Conservation (phyloP, 2,888 invertebrate genomes). For the Saturnia pavonia region DNA sequence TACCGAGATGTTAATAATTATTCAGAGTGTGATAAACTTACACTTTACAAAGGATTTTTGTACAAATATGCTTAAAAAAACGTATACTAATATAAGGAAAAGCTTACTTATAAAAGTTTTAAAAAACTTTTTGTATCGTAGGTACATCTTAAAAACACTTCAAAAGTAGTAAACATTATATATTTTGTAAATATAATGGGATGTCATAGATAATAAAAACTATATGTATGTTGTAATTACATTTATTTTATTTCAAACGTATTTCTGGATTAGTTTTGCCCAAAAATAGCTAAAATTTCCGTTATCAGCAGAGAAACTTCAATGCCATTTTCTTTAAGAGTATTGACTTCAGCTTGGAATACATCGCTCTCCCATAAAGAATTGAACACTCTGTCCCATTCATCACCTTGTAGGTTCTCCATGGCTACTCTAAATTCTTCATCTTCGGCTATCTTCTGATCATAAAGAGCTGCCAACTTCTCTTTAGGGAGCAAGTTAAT, state of each 20-base stretch:
- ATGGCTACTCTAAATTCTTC: constrained; percentile 58
- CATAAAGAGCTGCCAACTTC: constrained; percentile 55
- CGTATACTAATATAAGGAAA: too few relatives aligned
- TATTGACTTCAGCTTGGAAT: constrained; percentile 53
- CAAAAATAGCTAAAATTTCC: constrained; percentile 57
- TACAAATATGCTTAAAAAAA: too few relatives aligned
- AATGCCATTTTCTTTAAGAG: constrained; percentile 55
- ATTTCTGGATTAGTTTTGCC: constrained; percentile 44
- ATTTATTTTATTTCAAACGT: constrained; percentile 20
- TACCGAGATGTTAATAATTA: too few relatives aligned
- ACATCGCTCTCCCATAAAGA: constrained; percentile 55
- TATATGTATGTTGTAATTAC: background rate
- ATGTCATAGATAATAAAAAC: background rate
- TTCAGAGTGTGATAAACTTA: background rate
- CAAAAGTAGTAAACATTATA: background rate
- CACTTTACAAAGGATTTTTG: background rate
- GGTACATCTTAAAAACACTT: too few relatives aligned
- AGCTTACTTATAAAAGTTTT: too few relatives aligned
- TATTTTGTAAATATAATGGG: background rate
- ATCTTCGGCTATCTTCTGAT: constrained; percentile 59
- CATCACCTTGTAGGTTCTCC: constrained; percentile 56
- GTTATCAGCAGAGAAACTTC: constrained; percentile 41
- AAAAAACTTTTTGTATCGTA: too few relatives aligned
- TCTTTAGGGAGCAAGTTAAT: constrained; percentile 53
- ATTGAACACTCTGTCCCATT: constrained; percentile 49